Percentiles rank a stretch among this genome's conserved stretches.
phyloP scores from a whole-genome alignment of 2,888 invertebrate genomes.

The Leptopilina syphax region DNA sequence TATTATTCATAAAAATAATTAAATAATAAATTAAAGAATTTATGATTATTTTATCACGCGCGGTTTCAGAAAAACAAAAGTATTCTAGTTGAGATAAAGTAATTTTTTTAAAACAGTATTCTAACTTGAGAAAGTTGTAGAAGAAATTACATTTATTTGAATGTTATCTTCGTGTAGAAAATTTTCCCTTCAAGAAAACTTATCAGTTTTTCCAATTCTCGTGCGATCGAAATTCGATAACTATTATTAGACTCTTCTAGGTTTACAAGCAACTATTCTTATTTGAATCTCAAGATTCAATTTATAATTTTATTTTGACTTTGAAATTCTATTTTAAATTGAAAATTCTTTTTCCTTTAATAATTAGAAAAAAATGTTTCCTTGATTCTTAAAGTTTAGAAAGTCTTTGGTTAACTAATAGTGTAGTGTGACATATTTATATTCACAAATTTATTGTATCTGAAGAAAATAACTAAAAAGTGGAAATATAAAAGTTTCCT shows the following conservation, averaged over 20 bases:
- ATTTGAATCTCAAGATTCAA: background rate
- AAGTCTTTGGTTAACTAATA: too few species aligned
- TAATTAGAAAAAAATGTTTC: background rate
- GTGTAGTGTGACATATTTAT: too few species aligned
- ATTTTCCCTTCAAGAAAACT: constrained; percentile 1
- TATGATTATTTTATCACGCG: too few species aligned
- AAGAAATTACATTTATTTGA: constrained; percentile 14
- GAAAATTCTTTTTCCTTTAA: background rate
- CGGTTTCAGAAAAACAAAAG: too few species aligned
- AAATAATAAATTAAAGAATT: too few species aligned
- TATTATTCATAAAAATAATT: too few species aligned
- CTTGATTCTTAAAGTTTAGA: too few species aligned
- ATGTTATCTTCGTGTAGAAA: constrained; percentile 6
- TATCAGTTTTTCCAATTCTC: background rate
- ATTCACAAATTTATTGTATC: too few species aligned
- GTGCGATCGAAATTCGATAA: constrained; percentile 3
- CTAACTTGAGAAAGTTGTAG: background rate
- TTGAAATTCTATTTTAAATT: background rate
- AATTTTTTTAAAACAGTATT: background rate
- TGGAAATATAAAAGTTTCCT: background rate
- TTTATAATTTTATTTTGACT: background rate
- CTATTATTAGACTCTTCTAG: background rate
- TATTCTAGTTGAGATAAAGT: too few species aligned
- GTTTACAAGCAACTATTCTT: background rate
- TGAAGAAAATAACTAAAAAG: too few species aligned